Evolutionary conservation across 2,888 invertebrate genomes (phyloP), one percentile per base, ranked within the genome.

Genomic region (Hirudinaria manillensis): DNA sequence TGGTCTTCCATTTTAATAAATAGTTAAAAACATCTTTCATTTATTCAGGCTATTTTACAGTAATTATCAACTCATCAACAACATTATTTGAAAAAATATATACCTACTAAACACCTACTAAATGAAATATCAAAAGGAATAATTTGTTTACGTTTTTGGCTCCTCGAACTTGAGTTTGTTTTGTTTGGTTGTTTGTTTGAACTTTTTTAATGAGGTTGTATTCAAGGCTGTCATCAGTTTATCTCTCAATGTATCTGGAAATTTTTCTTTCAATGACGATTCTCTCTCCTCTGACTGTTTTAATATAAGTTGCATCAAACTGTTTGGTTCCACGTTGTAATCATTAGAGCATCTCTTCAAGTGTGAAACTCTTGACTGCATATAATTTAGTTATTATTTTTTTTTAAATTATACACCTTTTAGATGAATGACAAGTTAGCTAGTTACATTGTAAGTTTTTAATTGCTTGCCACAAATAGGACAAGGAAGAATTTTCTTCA

Each of bases 391-490:
- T 45, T 45, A 16, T 16, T 45, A 10, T 45, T 45, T 45, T 3
- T 45, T 45, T 16, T 45, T 45, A 45, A 45, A 16, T 45, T 45
- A 1, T 10, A 45, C 16, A 1, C 13, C 45, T 16, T 7, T n/a
- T 36, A 10, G 36, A 36, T 36, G 3, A 56, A 61, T 19, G 10
- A 21, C n/a, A 6, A 24, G n/a, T 61, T 24, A 27, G 13, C 7
- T 24, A 72, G 13, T 72, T 16, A 72, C 72, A 29, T 24, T 34
- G 34, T 29, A 45, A 36, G 73, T 73, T 56, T 36, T 65, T n/a
- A 34, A n/a, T 19, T 29, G 16, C 45, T 65, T 73, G 61, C 65
- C 73, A 73, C 73, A 73, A 34, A 73, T 65, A 27, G 73, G 73
- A 73, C 73, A 73, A 19, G 61, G 61, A 32, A 73, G 36, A 21